Conservation (phyloP, 1,140 invertebrate species). For the Archivesica marissinica region DNA sequence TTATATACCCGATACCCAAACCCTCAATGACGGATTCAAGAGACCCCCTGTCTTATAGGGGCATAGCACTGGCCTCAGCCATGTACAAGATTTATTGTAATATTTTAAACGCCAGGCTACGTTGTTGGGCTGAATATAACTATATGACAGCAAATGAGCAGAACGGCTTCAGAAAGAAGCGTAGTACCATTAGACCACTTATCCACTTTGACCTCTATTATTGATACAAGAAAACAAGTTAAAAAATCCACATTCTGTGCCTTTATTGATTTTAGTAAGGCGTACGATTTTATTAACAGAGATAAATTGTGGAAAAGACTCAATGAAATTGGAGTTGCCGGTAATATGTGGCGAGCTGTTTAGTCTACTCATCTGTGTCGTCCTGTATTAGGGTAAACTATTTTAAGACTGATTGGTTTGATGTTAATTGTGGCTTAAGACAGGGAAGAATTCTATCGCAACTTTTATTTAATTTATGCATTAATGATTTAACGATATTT, state of each 20-base stretch:
- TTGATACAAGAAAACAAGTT: background rate
- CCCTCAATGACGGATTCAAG: background rate
- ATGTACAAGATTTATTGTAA: constrained; percentile 47
- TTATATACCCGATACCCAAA: constrained; percentile 30
- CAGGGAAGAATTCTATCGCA: constrained; percentile 5
- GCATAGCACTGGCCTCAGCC: background rate
- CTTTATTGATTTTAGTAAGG: constrained; percentile 42
- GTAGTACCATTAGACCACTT: constrained; percentile 7
- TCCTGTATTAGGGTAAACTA: constrained; percentile 28
- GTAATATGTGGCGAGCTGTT: constrained; percentile 4
- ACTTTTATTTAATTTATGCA: constrained; percentile 15
- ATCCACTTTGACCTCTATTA: background rate
- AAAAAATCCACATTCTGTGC: background rate
- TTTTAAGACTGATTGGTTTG: constrained; percentile 17
- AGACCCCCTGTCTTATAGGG: constrained; percentile 35
- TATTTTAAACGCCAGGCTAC: constrained; percentile 19
- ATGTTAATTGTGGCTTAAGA: background rate
- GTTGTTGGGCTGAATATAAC: background rate
- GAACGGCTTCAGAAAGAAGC: constrained; percentile 14
- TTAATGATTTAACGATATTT: constrained; percentile 44
- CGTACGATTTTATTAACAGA: constrained; percentile 34
- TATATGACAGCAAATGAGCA: background rate
- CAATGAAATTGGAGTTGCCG: background rate
- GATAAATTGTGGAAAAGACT: constrained; percentile 14
- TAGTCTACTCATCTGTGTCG: constrained; percentile 8